Base-by-base conservation (phyloP, 1,140 invertebrate species). In the Hycleus phaleratus region DNA sequence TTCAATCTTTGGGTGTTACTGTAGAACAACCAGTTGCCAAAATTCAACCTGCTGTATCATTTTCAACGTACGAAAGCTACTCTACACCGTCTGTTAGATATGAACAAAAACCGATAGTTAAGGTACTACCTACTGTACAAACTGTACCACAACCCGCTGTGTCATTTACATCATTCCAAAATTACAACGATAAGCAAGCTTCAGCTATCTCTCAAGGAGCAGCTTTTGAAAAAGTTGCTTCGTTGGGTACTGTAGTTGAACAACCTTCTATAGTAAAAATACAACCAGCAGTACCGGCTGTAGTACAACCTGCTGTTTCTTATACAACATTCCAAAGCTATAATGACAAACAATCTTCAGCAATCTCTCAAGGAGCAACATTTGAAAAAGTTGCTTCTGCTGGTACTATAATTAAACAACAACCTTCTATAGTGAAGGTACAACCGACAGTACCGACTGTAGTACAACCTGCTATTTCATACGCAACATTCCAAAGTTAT, bases 321-420 rank as follows among this genome's bases (percentile, higher is more conserved):
- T 32, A 5, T 7, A 4, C 4, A 32, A 32, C 32, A 32, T 32
- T 5, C 32, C 32, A 58, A 38, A 70, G 62, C 9, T 74, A 72
- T 56, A 61, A 63, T 7, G 7, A 32, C 7, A 32, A 32, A 4
- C 4, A 32, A 32, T 1, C 32, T 32, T 32, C 46, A 11, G n/a
- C 25, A 32, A 32, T 32, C 7, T 4, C 32, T 5, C 4, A 32
- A 32, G 32, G 7, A 32, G 7, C 4, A 4, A 7, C 32, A 5
- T 7, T 5, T 7, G 7, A 32, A 32, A 7, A 32, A 32, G 32
- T 7, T 32, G 32, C 4, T 5, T 32, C 32, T 32, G 4, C 4
- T 4, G 7, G 32, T 32, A 32, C 32, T 7, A 7, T 32, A 32
- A 32, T 7, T 32, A 2, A 32, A 59, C 61, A 68, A 54, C 55